Conservation (phyloP, 2,888 invertebrate species). For the Chymomyza fuscimana region DNA sequence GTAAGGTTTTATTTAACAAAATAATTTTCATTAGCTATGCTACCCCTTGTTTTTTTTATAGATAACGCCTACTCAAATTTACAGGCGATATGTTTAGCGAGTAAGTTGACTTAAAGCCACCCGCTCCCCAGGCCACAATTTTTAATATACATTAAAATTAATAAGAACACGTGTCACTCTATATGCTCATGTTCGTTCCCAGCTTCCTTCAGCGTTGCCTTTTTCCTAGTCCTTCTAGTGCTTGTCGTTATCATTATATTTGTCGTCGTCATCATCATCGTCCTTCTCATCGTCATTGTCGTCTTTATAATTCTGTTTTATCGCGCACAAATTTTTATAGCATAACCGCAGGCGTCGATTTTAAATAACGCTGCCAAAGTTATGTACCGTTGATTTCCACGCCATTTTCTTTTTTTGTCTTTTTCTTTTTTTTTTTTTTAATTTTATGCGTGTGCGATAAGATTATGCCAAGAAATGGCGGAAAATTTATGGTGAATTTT, state of each 20-base stretch:
- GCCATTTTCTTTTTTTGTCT: constrained; percentile 55
- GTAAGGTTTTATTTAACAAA: background rate
- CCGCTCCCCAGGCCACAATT: constrained; percentile 53
- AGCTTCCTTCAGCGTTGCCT: constrained; percentile 19
- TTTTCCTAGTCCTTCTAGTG: constrained; percentile 6
- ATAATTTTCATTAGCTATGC: constrained; percentile 25
- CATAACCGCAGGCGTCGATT: constrained; percentile 66
- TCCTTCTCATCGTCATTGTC: constrained; percentile 15
- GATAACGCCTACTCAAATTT: constrained; percentile 49
- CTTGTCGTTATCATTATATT: constrained; percentile 2
- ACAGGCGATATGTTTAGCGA: constrained; percentile 26
- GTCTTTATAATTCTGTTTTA: constrained; percentile 67
- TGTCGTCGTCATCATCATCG: constrained; percentile 16
- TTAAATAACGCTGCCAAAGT: constrained; percentile 51
- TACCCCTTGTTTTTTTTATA: constrained; percentile 43
- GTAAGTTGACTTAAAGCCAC: constrained; percentile 15
- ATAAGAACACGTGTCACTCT: constrained; percentile 68
- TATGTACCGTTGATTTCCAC: constrained; percentile 54
- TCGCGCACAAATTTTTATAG: constrained; percentile 71
- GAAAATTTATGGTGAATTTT: constrained; percentile 46
- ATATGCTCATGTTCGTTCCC: constrained; percentile 9
- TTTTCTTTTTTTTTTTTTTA: constrained; percentile 49
- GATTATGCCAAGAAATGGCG: constrained; percentile 62
- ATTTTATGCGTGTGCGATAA: constrained; percentile 67
- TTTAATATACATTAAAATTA: constrained; percentile 73